phyloP scores from a whole-genome alignment of 2,113 vertebrate genomes.

The Cebus imitator region DNA sequence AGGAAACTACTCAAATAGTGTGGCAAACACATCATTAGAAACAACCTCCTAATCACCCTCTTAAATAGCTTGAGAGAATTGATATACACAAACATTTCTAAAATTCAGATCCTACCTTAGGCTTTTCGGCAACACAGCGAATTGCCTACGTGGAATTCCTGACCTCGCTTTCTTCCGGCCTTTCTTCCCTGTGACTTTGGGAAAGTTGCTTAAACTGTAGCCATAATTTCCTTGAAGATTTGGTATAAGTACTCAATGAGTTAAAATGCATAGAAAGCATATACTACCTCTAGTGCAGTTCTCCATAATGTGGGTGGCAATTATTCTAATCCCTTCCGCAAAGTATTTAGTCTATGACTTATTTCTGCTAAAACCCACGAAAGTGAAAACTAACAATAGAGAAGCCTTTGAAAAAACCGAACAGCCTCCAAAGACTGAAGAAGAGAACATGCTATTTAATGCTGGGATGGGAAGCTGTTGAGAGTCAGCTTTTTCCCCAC shows the following conservation, averaged over 20 bases:
- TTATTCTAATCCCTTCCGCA: not conserved
- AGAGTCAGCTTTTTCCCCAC: not conserved
- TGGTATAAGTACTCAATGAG: not conserved
- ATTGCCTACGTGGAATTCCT: not conserved
- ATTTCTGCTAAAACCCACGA: not conserved
- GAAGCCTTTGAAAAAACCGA: not conserved
- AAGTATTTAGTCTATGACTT: not conserved
- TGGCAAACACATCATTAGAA: not conserved
- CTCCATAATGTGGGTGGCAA: not conserved
- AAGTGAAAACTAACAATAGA: not conserved
- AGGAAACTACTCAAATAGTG: not conserved
- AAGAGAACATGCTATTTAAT: not conserved
- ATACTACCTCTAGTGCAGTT: not conserved
- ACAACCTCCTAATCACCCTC: not conserved
- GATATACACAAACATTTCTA: not conserved
- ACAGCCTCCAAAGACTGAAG: not conserved
- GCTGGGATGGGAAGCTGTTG: not conserved
- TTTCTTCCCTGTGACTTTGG: not conserved
- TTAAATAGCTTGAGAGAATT: not conserved
- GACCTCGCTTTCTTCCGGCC: not conserved
- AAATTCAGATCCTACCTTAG: not conserved
- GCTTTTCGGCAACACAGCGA: not conserved
- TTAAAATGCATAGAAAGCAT: not conserved
- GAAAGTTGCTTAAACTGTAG: not conserved
- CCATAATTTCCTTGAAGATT: not conserved